Conservation (phyloP, 2,888 invertebrate species). For the Ectropis crepuscularia region DNA sequence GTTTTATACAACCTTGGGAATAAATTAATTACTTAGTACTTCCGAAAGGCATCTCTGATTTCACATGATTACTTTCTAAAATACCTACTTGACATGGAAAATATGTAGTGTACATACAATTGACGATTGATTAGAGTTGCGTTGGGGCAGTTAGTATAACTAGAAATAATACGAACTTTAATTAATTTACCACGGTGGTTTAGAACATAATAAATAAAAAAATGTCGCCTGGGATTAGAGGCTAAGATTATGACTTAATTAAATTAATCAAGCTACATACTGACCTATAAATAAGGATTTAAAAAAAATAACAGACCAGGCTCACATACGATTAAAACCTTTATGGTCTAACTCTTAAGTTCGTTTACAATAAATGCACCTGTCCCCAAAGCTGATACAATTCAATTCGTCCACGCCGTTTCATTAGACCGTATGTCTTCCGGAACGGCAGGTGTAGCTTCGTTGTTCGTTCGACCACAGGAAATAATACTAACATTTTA, state of each 20-base stretch:
- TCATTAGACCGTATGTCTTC: conserved; percentile 25
- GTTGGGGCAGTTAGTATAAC: no score
- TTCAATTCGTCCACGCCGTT: conserved; percentile 21
- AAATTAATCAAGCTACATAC: no score
- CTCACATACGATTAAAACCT: background rate
- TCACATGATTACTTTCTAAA: no score
- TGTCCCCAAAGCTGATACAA: conserved; percentile 15
- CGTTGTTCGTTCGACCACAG: conserved; percentile 3
- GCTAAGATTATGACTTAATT: no score
- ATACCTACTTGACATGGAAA: no score
- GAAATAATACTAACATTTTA: background rate
- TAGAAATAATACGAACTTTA: no score
- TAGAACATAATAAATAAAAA: background rate
- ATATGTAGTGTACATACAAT: no score
- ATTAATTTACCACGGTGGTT: no score
- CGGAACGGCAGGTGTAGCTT: conserved; percentile 24
- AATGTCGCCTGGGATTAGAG: background rate
- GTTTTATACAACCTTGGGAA: conserved; percentile 4
- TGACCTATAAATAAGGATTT: no score
- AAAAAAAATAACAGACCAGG: no score
- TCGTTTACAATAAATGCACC: conserved; percentile 19
- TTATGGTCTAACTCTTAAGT: conserved; percentile 4
- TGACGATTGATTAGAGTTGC: no score
- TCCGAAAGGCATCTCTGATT: background rate
- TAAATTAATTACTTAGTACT: background rate